phyloP scores from a whole-genome alignment of 2,888 invertebrate genomes.

The Cryptops parisi region DNA sequence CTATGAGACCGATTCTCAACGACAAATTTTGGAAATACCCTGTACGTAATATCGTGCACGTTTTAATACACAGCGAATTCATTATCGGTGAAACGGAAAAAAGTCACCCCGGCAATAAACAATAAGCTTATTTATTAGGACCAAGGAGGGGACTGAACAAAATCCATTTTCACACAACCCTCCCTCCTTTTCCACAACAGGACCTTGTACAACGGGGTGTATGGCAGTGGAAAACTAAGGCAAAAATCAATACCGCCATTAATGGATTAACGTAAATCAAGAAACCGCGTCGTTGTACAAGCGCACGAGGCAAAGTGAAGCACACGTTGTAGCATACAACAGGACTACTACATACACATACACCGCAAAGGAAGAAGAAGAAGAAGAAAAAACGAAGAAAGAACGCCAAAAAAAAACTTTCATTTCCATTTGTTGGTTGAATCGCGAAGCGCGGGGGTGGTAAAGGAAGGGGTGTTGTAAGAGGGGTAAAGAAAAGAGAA shows the following conservation, averaged over 20 bases:
- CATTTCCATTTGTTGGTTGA: slow-evolving; percentile 14
- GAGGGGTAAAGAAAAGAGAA: background rate
- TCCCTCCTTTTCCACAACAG: slow-evolving; percentile 7
- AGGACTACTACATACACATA: too few species aligned
- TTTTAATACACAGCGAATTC: too few species aligned
- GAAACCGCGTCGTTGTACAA: slow-evolving; percentile 10
- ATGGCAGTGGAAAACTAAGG: slow-evolving; percentile 11
- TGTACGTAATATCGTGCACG: too few species aligned
- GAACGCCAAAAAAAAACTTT: slow-evolving; percentile 10
- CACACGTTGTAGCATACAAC: too few species aligned
- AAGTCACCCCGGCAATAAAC: too few species aligned
- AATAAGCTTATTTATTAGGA: too few species aligned
- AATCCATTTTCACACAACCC: slow-evolving; percentile 2
- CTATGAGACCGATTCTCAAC: too few species aligned
- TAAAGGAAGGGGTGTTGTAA: background rate
- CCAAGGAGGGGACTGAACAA: too few species aligned
- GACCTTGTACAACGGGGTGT: slow-evolving; percentile 2
- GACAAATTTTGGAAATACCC: too few species aligned
- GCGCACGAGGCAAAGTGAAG: too few species aligned
- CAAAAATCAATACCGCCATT: slow-evolving; percentile 15
- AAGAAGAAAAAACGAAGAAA: slow-evolving; percentile 1
- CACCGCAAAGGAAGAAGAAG: slow-evolving; percentile 10
- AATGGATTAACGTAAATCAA: slow-evolving; percentile 16
- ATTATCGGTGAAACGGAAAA: slow-evolving; percentile 11
- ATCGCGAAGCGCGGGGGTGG: slow-evolving; percentile 3